Conservation (phyloP, 2,888 invertebrate species). For the Axea sp. region DNA sequence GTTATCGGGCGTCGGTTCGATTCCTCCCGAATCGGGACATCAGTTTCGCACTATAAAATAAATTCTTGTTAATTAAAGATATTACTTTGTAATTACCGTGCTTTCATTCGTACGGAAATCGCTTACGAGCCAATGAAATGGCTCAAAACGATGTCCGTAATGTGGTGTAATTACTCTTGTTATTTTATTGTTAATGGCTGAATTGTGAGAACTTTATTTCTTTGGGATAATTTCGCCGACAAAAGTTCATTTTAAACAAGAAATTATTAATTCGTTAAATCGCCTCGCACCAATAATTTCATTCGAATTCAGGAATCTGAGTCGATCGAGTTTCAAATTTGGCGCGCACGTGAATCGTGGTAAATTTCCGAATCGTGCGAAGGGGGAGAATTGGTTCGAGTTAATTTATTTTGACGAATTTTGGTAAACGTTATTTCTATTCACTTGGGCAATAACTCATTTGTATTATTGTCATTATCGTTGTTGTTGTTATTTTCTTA, state of each 20-base stretch:
- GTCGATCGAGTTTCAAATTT: too few species aligned
- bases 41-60: conserved; percentile 50
- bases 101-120: conserved; percentile 53
- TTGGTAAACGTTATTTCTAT: too few species aligned
- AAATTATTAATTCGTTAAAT: too few species aligned
- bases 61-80: conserved; percentile 58
- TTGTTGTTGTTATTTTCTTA: too few species aligned
- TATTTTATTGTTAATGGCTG: conserved; percentile 52
- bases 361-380: too few species aligned
- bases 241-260: neutral
- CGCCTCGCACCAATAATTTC: too few species aligned
- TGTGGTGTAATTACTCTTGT: conserved; percentile 46
- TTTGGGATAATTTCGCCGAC: conserved; percentile 7
- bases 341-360: too few species aligned
- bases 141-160: conserved; percentile 36
- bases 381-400: too few species aligned
- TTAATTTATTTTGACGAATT: too few species aligned
- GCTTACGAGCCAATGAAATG: conserved; percentile 52
- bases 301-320: too few species aligned
- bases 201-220: conserved; percentile 49
- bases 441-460: too few species aligned
- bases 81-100: conserved; percentile 54
- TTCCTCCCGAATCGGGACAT: conserved; percentile 23
- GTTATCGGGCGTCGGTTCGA: conserved; percentile 41
- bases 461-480: too few species aligned